These are phyloP conservation scores for Halisarca cf. caerulea DNA, from an alignment of 37 sponge, comb jelly and placozoan species.

Conservation along the genomic window DNA sequence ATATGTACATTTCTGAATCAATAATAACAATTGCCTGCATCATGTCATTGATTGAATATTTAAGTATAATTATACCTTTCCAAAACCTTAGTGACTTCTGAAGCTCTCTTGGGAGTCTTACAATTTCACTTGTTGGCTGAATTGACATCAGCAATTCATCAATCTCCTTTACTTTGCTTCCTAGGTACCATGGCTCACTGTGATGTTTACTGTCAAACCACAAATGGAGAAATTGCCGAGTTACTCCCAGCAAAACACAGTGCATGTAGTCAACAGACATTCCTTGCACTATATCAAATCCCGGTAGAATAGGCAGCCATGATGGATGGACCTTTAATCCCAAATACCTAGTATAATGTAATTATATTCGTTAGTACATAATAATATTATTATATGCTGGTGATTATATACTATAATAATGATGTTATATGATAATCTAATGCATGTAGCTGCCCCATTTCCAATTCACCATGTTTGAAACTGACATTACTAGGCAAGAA, in stretches of 20 bases:
- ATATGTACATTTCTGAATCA: too few relatives aligned
- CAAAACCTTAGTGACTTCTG: too few relatives aligned
- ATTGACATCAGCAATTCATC: conserved; percentile 13
- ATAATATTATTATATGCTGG: too few relatives aligned
- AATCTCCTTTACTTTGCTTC: not conserved
- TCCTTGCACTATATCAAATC: not conserved
- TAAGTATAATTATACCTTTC: too few relatives aligned
- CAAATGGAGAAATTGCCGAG: not conserved
- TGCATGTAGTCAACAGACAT: conserved; percentile 23
- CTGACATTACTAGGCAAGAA: too few relatives aligned
- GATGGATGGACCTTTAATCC: not conserved
- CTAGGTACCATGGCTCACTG: not conserved
- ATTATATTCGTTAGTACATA: too few relatives aligned
- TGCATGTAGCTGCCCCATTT: too few relatives aligned
- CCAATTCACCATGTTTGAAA: too few relatives aligned
- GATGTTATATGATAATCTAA: too few relatives aligned
- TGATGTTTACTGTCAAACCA: not conserved
- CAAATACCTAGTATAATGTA: not conserved
- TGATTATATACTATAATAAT: too few relatives aligned
- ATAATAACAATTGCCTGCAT: too few relatives aligned
- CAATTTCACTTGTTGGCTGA: conserved; percentile 5
- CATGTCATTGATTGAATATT: too few relatives aligned
- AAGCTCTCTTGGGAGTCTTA: not conserved
- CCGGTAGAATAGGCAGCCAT: not conserved
- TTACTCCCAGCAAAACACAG: not conserved